Base-by-base conservation (phyloP, 2,113 vertebrate genomes). In the Cinclus mexicanus region DNA sequence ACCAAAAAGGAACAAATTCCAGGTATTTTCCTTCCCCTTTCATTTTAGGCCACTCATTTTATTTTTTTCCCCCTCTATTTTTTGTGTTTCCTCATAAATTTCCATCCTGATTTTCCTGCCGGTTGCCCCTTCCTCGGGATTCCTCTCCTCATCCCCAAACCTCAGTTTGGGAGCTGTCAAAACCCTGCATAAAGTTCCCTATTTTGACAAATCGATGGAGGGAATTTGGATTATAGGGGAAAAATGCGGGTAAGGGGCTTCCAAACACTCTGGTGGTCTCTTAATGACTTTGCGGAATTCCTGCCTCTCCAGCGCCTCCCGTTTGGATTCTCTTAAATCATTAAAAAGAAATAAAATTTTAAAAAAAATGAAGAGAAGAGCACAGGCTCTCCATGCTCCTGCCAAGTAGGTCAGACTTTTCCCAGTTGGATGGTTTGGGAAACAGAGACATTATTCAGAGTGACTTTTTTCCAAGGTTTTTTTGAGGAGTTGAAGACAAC, bases 361-460 rank as follows among this genome's bases (percentile, higher is more conserved):
- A 42, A 70, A 55, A 6, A 8, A 47, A 64, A 28, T 3, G 35
- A 20, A n/a, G 9, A n/a, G 8, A 59, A 31, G 37, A 80, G 46
- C 4, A 0, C 60, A 47, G 24, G 52, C 60, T 91, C 76, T 84
- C 44, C 63, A 14, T 0, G 0, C 28, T 94, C 18, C 72, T 75
- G 77, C 92, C 92, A 95, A 93, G 81, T 95, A 96, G 95, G 90
- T 96, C 95, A 91, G 56, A 22, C 35, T 78, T 93, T 78, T 94
- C 95, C 90, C 90, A 78, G 61, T 50, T n/a, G 95, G 17, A 26
- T 1, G 0, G n/a, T 44, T 89, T 49, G 65, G 87, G 81, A 87
- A 89, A 25, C 0, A 0, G 65, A 87, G 83, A 46, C 14, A 0
- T 87, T 59, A 59, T 59, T 74, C 8, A 1, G 47, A 77, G 77